Base-by-base conservation (phyloP, 64 coral and sea anemone genomes). In the Cladopsammia gracilis region DNA sequence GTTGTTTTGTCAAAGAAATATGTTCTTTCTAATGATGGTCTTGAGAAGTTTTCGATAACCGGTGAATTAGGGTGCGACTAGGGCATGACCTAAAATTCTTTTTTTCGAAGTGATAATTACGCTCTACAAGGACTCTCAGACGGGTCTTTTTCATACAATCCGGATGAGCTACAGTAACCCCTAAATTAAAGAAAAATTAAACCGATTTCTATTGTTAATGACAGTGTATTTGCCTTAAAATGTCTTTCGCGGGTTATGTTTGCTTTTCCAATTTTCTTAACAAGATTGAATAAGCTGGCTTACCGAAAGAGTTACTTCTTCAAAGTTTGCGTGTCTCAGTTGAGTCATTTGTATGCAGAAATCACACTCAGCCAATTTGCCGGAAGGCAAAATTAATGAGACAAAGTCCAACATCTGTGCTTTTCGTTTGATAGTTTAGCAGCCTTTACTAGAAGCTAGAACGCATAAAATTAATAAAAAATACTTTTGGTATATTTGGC, bases 351-450 rank as follows among this genome's bases (percentile, higher is more conserved):
- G 42, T 67, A 84, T 84, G 64, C 80, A 68, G 19, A 67, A 67
- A 67, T 67, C 42, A 49, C 44, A 67, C 80, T 66, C 18, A 64
- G 26, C 64, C 79, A 83, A 20, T 84, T 84, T 49, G 80, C 80
- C 80, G 80, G 61, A 84, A 84, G 80, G 80, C 80, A 84, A 84
- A 84, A 67, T 68, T 84, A 84, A 22, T 24, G 42, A 84, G 80
- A 68, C 60, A 62, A 84, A 84, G 80, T 84, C 80, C 80, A 84
- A 84, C 80, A 84, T 84, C 80, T 82, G 78, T 48, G 42, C 10
- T 44, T 49, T 67, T 62, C 43, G 67, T 22, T 84, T 25, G 62
- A 68, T 84, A 84, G 80, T 68, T 84, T 84, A 45, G 62, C 60
- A 68, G 18, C 44, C 80, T 66, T 50, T 56, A 7, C 7, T 56